These are phyloP conservation scores for Goniozus legneri DNA, from an alignment of 1,140 invertebrate genomes.

Conservation along the genomic window DNA sequence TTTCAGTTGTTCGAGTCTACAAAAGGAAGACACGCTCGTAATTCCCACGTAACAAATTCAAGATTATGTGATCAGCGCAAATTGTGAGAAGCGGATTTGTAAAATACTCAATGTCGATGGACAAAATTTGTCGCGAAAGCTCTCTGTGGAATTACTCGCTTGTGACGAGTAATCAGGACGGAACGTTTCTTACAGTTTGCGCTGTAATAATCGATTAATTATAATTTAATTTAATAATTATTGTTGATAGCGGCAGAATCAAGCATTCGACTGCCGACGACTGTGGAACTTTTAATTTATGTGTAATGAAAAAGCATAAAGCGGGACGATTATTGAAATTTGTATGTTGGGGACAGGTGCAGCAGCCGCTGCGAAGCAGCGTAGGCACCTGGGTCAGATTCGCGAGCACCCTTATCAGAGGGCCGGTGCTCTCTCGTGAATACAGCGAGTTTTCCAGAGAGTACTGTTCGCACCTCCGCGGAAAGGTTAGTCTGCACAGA, in stretches of 20 bases:
- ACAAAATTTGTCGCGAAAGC: no score
- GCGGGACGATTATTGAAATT: constrained; percentile 28
- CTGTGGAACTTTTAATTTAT: constrained; percentile 2
- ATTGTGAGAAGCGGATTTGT: no score
- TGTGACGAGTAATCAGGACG: no score
- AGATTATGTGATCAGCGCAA: constrained; percentile 4
- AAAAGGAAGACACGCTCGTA: no score
- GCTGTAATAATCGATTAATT: no score
- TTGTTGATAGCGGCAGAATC: constrained; percentile 23
- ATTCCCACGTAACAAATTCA: no score
- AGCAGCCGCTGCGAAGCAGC: constrained; percentile 73
- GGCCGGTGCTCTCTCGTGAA: constrained; percentile 77
- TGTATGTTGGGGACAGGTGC: constrained; percentile 59
- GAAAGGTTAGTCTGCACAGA: constrained; percentile 51
- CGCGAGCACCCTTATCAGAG: constrained; percentile 91
- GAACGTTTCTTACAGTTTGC: no score
- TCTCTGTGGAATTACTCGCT: no score
- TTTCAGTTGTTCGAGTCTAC: no score
- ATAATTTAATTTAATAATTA: constrained; percentile 2
- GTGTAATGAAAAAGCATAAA: neutral
- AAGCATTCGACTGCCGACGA: constrained; percentile 11
- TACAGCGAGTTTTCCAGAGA: constrained; percentile 29
- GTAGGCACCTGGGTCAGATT: constrained; percentile 76
- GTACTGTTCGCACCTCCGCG: constrained; percentile 39
- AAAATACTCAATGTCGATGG: no score